phyloP scores from a whole-genome alignment of 2,113 vertebrate genomes.

The Ginglymostoma cirratum region DNA sequence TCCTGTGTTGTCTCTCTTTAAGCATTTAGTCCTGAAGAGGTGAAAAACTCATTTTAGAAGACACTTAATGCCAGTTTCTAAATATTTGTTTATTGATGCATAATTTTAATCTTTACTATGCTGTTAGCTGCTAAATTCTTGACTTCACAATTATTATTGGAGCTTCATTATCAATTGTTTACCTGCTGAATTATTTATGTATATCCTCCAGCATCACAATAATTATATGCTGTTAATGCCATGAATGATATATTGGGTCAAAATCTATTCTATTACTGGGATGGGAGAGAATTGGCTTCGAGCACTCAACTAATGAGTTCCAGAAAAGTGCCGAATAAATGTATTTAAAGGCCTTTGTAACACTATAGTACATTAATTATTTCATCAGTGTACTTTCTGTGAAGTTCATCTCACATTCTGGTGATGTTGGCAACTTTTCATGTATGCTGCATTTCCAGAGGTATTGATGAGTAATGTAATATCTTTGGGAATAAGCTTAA shows the following conservation, averaged over 20 bases:
- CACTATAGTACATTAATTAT: background rate
- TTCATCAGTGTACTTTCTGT: background rate
- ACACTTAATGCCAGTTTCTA: background rate
- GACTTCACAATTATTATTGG: background rate
- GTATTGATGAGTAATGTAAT: background rate
- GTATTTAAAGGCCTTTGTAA: background rate
- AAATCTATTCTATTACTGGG: background rate
- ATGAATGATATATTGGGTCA: conserved; percentile 26
- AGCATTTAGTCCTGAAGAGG: background rate
- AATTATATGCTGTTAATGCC: conserved; percentile 6
- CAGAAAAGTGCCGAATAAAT: background rate
- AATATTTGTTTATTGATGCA: background rate
- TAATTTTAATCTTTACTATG: background rate
- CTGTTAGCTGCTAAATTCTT: background rate
- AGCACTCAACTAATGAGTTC: conserved; percentile 31
- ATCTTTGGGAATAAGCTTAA: background rate
- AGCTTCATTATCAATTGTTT: conserved; percentile 34
- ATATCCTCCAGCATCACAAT: conserved; percentile 5
- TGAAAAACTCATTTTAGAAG: background rate
- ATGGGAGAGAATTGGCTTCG: background rate
- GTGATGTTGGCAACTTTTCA: background rate
- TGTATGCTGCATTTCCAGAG: background rate
- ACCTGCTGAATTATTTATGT: conserved; percentile 21
- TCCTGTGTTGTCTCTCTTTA: background rate
- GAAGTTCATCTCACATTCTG: background rate